These are phyloP conservation scores for Morbakka virulenta DNA, from an alignment of 30 jellyfish, hydroid and myxozoan species.

Conservation along the genomic window DNA sequence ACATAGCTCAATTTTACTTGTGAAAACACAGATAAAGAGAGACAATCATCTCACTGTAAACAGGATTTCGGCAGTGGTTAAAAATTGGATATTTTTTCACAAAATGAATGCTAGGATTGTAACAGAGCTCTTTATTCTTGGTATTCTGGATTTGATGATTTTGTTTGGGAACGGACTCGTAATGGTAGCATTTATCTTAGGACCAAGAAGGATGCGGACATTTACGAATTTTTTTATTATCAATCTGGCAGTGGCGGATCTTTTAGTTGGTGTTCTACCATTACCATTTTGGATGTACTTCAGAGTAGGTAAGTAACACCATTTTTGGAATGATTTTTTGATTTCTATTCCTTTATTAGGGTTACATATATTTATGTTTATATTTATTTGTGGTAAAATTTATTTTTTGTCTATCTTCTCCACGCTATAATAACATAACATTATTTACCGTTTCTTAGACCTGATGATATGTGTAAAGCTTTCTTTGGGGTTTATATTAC, in stretches of 20 bases:
- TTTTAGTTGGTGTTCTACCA: constrained; percentile 52
- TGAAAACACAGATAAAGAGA: too few species aligned
- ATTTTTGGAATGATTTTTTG: too few species aligned
- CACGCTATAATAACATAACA: too few species aligned
- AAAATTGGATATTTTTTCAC: too few species aligned
- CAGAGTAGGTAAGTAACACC: constrained; percentile 42
- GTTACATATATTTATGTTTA: neutral
- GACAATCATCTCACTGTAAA: too few species aligned
- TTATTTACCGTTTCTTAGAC: too few species aligned
- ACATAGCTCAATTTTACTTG: too few species aligned
- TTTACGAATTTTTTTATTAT: constrained; percentile 46
- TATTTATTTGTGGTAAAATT: neutral
- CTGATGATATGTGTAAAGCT: too few species aligned
- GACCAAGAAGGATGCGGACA: constrained; percentile 35
- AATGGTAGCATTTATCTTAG: constrained; percentile 24
- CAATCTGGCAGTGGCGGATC: constrained; percentile 48
- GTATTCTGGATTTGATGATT: neutral
- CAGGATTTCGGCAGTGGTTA: too few species aligned
- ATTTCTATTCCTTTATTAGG: neutral
- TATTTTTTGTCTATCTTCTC: too few species aligned
- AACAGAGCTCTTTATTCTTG: constrained; percentile 16
- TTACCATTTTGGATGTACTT: constrained; percentile 49
- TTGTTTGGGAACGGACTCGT: constrained; percentile 44
- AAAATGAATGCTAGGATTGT: too few species aligned
- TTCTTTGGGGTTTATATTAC: too few species aligned